Base-by-base conservation (phyloP, 2,888 invertebrate genomes). In the Drosophila longiperda region DNA sequence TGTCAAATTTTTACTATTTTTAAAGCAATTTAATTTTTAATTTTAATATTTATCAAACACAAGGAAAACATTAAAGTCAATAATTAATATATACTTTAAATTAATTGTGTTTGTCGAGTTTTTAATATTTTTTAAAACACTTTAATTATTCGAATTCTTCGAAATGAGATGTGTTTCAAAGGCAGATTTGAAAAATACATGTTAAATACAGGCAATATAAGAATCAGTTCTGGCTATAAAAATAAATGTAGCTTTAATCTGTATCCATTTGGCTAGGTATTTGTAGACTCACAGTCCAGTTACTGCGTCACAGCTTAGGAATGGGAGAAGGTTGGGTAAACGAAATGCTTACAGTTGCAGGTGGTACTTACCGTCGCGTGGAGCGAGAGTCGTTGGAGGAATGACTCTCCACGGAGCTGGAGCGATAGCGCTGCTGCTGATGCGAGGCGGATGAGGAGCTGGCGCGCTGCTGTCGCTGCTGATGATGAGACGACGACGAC, bases 321-420 rank as follows among this genome's bases (percentile, higher is more conserved):
- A n/a, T 40, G 9, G 8, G 23, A 45, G 45, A 15, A 9, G 45
- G 45, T 23, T 23, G 45, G 45, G 23, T 29, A 17, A 17, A 17
- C 29, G 49, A 32, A 57, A n/a, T 12, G 29, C 5, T 23, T 8
- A 6, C 6, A 15, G 20, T 6, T 20, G 12, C 6, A 3, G 17
- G 29, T 9, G 40, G 64, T 17, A 90, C 92, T 90, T 91, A 96
- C 96, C 96, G 96, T 93, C 96, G 95, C 92, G 96, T 96, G 17
- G 96, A 95, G 77, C 96, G 94, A 9, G 96, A 97, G 92, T 98
- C 98, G 81, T 96, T 97, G 34, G 97, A 97, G 92, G 97, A 97
- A 93, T 97, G 97, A 89, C 97, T 97, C 93, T 98, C 98, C 34
- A 97, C 96, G 2, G 96, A 96, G 82, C 97, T 97, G 65, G 97